Evolutionary conservation across 2,888 invertebrate species (phyloP).

Genomic region (Pinctada fucata): DNA sequence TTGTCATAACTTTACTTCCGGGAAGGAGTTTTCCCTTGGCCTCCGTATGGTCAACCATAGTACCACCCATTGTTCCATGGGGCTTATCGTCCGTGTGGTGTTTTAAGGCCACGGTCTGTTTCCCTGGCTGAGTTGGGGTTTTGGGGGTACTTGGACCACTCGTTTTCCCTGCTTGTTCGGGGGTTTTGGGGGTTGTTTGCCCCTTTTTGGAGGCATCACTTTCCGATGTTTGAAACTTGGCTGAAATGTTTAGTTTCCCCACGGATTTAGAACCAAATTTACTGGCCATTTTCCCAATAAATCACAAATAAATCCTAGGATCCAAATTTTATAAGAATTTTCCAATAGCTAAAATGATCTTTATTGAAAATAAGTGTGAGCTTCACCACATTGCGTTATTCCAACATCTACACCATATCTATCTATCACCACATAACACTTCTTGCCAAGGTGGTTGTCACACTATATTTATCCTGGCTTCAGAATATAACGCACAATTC

Average conservation of each 20-base stretch:
- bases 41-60: neutral
- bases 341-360: too few species aligned
- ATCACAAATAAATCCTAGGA: too few species aligned
- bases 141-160: neutral
- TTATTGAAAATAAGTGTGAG: too few species aligned
- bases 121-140: neutral
- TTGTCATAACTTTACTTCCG: neutral
- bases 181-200: slow-evolving; percentile 10
- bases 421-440: too few species aligned
- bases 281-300: neutral
- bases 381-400: too few species aligned
- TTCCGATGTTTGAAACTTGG: slow-evolving; percentile 49
- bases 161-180: neutral
- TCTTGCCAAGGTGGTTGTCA: too few species aligned
- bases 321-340: too few species aligned
- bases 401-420: too few species aligned
- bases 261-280: slow-evolving; percentile 15
- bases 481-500: too few species aligned
- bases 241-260: slow-evolving; percentile 44
- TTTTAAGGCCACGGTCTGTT: neutral
- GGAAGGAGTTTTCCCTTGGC: neutral
- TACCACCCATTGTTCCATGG: neutral
- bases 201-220: slow-evolving; percentile 15
- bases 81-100: neutral
- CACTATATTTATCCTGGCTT: too few species aligned